Evolutionary conservation across 2,797 vertebrate genomes (phyloP), one percentile per base, ranked within the genome.

Genomic region (Manis pentadactyla): DNA sequence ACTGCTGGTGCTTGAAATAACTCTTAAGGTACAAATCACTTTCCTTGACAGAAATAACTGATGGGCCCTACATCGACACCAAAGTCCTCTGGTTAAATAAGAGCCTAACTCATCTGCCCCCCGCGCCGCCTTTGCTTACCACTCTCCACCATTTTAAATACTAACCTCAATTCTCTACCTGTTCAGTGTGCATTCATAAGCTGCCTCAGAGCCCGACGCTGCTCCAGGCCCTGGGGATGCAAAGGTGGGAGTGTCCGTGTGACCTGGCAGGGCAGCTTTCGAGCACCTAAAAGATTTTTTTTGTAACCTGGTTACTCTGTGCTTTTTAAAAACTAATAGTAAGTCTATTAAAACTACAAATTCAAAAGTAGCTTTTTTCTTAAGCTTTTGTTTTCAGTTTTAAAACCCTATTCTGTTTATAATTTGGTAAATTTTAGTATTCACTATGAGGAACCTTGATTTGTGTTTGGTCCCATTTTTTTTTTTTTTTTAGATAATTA

Each of bases 391-490:
- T 69, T 1, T 57, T 83, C 37, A 25, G 37, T 81, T 89, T 89
- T 53, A 39, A 77, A 84, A 57, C 68, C 15, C 55, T 49, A 75
- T 77, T 57, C 61, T 77, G 61, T 66, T 78, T 78, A 85, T 19
- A 68, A 83, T 77, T 82, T 85, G 75, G 29, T 53, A 78, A 71
- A 71, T 90, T 94, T 94, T 78, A 61, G 69, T 77, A 51, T 51
- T 90, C 42, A 71, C 87, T 19, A 78, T 61, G n/a, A 13, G 6
- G 39, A 69, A 78, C 34, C 37, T 83, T 85, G 14, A 78, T 71
- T 69, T 17, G 85, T 49, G 25, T 84, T 94, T 71, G 42, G 17
- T 59, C n/a, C 14, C n/a, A 77, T 89, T 75, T 75, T 7, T 59
- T n/a, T n/a, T n/a, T n/a, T n/a, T n/a, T n/a, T n/a, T n/a, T n/a